phyloP scores from a whole-genome alignment of 2,113 vertebrate genomes.

The Rhabdornis inornatus region DNA sequence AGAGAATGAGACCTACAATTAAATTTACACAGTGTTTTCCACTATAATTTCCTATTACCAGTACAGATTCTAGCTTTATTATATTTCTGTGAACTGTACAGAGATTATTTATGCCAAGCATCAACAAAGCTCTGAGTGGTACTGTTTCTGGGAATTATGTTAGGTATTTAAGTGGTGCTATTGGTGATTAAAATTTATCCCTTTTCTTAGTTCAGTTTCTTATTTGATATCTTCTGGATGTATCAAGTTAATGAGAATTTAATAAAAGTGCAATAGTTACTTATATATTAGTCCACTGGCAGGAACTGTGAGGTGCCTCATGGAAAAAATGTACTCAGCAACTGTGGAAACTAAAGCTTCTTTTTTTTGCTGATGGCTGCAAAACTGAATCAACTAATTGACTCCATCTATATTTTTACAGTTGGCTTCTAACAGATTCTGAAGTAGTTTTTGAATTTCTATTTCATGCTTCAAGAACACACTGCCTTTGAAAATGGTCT shows the following conservation, averaged over 20 bases:
- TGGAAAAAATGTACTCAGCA: slow-evolving; percentile 52
- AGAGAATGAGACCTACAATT: not conserved
- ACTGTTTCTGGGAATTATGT: not conserved
- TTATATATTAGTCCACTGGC: not conserved
- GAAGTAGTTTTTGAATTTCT: slow-evolving; percentile 33
- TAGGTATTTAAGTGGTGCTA: not conserved
- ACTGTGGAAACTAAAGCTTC: slow-evolving; percentile 32
- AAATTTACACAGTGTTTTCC: not conserved
- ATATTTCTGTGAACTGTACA: not conserved
- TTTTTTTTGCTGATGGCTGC: slow-evolving; percentile 45
- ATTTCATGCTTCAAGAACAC: slow-evolving; percentile 21
- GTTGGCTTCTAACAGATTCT: slow-evolving; percentile 49
- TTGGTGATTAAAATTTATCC: not conserved
- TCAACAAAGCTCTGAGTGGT: not conserved
- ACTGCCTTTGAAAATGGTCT: slow-evolving; percentile 7
- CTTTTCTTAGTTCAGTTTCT: not conserved
- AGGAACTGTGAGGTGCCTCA: slow-evolving; percentile 24
- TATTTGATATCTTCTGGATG: not conserved
- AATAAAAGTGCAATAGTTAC: not conserved
- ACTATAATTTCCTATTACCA: not conserved
- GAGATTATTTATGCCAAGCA: not conserved
- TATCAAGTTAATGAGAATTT: not conserved
- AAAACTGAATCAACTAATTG: slow-evolving; percentile 58
- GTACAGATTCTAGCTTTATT: not conserved
- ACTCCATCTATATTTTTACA: slow-evolving; percentile 59